Evolutionary conservation across 2,113 vertebrate species (phyloP).

Genomic region (Andinoacara biseriatus): DNA sequence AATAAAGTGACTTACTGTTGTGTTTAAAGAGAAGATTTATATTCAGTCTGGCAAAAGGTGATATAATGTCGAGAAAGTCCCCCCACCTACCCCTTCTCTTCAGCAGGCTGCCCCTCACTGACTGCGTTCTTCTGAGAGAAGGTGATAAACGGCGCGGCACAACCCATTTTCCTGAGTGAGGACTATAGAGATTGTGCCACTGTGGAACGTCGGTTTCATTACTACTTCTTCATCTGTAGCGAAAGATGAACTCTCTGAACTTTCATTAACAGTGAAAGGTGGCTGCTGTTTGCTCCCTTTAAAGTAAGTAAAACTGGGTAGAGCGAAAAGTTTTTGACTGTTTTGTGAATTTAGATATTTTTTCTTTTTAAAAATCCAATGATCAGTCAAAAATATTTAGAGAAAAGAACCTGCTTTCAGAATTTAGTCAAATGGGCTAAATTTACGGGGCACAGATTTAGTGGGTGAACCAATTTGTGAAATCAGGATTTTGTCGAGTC

Average conservation of each 20-base stretch:
- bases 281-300: background rate
- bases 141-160: constrained; percentile 55
- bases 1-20: background rate
- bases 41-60: constrained; percentile 40
- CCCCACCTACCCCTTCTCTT: constrained; percentile 20
- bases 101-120: constrained; percentile 61
- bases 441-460: no score
- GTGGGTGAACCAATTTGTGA: background rate
- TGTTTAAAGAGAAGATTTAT: constrained; percentile 20
- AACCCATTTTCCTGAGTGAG: constrained; percentile 43
- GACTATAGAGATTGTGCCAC: constrained; percentile 35
- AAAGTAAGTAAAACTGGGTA: background rate
- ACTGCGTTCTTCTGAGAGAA: constrained; percentile 58
- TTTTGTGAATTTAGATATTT: background rate
- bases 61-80: constrained; percentile 47
- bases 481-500: background rate
- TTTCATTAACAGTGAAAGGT: background rate
- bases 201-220: constrained; percentile 7
- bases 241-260: constrained; percentile 46
- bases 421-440: no score
- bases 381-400: no score
- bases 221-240: constrained; percentile 31
- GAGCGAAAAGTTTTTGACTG: background rate
- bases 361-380: background rate
- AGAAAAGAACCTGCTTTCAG: no score